phyloP scores from a whole-genome alignment of 92 coral and sea anemone species.

The Porites evermanni region DNA sequence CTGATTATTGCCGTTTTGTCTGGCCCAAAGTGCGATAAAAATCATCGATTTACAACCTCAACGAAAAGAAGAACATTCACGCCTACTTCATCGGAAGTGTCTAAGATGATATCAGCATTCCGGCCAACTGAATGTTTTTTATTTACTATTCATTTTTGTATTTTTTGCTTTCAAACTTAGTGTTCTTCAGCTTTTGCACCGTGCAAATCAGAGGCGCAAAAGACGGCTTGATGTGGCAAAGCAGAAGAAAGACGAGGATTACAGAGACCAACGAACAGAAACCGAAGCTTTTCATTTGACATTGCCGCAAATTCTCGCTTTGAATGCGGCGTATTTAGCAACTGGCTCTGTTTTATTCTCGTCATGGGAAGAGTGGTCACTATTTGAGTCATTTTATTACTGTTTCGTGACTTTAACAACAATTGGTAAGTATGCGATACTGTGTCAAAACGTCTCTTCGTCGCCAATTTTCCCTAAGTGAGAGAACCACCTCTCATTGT shows the following conservation, averaged over 20 bases:
- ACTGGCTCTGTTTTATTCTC: conserved; percentile 73
- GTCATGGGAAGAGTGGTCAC: conserved; percentile 75
- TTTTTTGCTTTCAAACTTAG: neutral
- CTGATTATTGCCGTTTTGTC: too few relatives aligned
- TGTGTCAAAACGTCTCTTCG: neutral
- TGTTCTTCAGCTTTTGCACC: conserved; percentile 42
- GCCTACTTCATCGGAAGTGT: too few relatives aligned
- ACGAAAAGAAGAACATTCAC: too few relatives aligned
- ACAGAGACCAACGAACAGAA: neutral
- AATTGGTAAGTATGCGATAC: conserved; percentile 60
- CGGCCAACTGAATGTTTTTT: too few relatives aligned
- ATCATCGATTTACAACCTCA: too few relatives aligned
- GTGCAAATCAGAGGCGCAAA: conserved; percentile 61
- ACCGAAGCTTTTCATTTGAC: conserved; percentile 43
- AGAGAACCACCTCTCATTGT: too few relatives aligned
- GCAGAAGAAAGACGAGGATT: conserved; percentile 71
- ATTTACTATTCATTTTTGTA: too few relatives aligned
- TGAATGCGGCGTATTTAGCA: conserved; percentile 59
- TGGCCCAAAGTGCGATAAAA: too few relatives aligned
- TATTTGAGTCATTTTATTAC: conserved; percentile 85
- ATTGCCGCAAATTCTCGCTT: conserved; percentile 39
- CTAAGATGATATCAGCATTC: too few relatives aligned
- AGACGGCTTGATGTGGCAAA: conserved; percentile 31
- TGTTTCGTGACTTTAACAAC: conserved; percentile 82
- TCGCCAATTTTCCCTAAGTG: neutral